Evolutionary conservation across 2,797 vertebrate genomes (phyloP).

Genomic region (Rhabdophis nuchalis): DNA sequence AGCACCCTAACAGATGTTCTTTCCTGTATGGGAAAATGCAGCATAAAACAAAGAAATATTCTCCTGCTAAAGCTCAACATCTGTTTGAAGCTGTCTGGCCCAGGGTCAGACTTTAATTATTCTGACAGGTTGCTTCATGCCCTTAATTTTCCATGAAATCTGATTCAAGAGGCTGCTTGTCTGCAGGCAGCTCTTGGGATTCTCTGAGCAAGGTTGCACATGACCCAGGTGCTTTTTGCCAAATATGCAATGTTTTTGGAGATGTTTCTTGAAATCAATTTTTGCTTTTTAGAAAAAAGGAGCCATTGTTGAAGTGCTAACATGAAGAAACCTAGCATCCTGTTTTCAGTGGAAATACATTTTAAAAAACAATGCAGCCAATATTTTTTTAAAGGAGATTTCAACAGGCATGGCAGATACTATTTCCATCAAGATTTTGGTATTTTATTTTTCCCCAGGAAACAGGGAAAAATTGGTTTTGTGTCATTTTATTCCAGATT

Average conservation of each 20-base stretch:
- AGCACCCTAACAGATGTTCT: conserved; percentile 58
- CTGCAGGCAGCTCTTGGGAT: conserved; percentile 33
- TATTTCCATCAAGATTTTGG: not conserved
- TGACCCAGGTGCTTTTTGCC: not conserved
- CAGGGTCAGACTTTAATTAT: conserved; percentile 53
- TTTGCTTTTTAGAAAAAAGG: conserved; percentile 13
- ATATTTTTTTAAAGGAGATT: not conserved
- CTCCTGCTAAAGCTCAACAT: conserved; percentile 61
- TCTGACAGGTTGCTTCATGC: conserved; percentile 65
- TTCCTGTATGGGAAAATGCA: conserved; percentile 56
- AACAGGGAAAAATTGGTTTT: not conserved
- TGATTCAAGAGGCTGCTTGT: conserved; percentile 46
- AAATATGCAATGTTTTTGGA: conserved; percentile 4
- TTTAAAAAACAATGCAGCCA: not conserved
- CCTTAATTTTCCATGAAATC: conserved; percentile 66
- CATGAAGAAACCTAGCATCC: not conserved
- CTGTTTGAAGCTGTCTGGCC: conserved; percentile 65
- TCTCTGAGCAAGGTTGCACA: not conserved
- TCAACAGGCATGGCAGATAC: not conserved
- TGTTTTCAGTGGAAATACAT: not conserved
- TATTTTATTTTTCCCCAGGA: not conserved
- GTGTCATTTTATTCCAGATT: not conserved
- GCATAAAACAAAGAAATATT: conserved; percentile 65
- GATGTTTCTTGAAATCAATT: fast-evolving
- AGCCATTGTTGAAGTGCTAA: not conserved